These are phyloP conservation scores for Physella acuta DNA, from an alignment of 1,140 invertebrate species.

Conservation along the genomic window DNA sequence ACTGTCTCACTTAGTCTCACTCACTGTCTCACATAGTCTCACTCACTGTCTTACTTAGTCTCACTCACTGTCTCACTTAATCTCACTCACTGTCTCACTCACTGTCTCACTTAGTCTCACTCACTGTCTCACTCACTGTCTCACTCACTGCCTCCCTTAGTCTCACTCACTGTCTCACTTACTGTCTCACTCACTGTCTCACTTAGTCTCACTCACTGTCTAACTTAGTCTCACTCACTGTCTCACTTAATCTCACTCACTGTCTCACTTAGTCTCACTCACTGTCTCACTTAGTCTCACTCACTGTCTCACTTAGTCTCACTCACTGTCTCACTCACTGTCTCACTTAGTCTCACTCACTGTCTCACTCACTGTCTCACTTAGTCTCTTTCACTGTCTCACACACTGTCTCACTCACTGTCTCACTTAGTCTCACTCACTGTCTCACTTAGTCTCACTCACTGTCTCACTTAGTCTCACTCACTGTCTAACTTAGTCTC, in stretches of 20 bases:
- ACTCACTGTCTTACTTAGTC: neutral
- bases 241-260: constrained; percentile 5
- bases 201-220: neutral
- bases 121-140: neutral
- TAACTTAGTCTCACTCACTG: neutral
- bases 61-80: neutral
- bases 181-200: neutral
- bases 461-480: neutral
- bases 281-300: neutral
- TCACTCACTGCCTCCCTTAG: neutral
- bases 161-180: constrained; percentile 10
- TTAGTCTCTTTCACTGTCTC: neutral
- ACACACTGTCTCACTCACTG: neutral
- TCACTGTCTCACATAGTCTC: neutral
- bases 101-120: too few relatives aligned
- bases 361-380: neutral
- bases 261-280: neutral
- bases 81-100: constrained; percentile 10
- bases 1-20: neutral
- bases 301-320: constrained; percentile 5
- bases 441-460: neutral
- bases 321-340: constrained; percentile 13
- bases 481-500: neutral
- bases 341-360: neutral
- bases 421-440: neutral